Conservation (phyloP, 1,140 invertebrate species). For the Pseudomyrmex concolor region DNA sequence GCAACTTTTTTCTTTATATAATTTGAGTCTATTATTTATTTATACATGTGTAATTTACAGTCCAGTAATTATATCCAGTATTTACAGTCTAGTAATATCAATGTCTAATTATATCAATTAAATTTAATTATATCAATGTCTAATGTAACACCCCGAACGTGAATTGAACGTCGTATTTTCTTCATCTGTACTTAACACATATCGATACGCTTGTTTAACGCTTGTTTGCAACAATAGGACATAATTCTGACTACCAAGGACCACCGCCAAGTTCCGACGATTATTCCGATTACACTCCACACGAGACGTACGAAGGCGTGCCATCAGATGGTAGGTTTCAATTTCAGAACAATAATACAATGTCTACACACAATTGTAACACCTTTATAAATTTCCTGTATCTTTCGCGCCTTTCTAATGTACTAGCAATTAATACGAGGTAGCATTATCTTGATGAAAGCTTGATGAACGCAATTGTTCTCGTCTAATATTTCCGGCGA, state of each 20-base stretch:
- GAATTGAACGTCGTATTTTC: not conserved
- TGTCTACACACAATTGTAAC: not conserved
- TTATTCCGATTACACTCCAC: constrained; percentile 64
- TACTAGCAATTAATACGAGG: constrained; percentile 20
- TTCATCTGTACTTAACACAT: not conserved
- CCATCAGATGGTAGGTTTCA: constrained; percentile 77
- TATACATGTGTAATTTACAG: not conserved
- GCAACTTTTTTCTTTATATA: not conserved
- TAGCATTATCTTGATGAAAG: constrained; percentile 2
- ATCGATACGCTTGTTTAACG: not conserved
- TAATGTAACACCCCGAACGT: not conserved
- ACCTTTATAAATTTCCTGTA: constrained; percentile 18
- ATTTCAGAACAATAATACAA: not conserved
- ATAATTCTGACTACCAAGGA: constrained; percentile 72
- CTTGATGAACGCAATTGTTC: not conserved
- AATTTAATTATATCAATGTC: too few relatives aligned
- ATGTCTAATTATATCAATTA: too few relatives aligned
- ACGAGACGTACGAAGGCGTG: constrained; percentile 59
- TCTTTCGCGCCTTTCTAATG: constrained; percentile 20
- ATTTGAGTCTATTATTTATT: not conserved
- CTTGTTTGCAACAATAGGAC: constrained; percentile 59
- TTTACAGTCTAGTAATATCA: too few relatives aligned
- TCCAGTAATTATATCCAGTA: too few relatives aligned
- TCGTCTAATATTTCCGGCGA: constrained; percentile 3
- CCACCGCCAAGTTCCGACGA: constrained; percentile 71